Evolutionary conservation across 2,113 vertebrate species (phyloP).

Genomic region (Sigmodon hispidus): DNA sequence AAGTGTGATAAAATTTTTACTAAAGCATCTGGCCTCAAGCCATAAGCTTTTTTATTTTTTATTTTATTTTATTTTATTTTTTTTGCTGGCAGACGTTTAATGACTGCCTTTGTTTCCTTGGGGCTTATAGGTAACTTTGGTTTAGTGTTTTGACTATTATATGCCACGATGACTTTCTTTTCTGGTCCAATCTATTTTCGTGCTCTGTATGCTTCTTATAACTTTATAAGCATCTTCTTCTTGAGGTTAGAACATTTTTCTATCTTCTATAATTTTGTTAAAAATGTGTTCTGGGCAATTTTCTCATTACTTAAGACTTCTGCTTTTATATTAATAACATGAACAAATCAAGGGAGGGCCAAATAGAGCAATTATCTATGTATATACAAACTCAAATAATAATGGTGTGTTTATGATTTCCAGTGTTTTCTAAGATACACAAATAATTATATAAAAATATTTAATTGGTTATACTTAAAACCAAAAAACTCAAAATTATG

Average conservation of each 20-base stretch:
- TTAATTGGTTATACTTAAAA: constrained; percentile 57
- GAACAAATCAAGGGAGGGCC: background rate
- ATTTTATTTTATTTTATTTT: no score
- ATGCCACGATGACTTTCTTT: background rate
- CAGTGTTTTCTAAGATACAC: background rate
- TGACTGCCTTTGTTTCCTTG: no score
- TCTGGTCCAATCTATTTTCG: background rate
- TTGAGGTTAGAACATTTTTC: background rate
- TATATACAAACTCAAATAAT: constrained; percentile 24
- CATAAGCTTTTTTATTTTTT: no score
- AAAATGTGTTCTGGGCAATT: background rate
- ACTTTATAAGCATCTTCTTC: background rate
- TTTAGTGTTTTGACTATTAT: background rate
- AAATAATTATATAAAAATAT: constrained; percentile 54
- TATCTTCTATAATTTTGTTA: background rate
- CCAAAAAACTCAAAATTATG: constrained; percentile 54
- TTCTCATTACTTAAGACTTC: constrained; percentile 62
- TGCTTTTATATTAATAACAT: constrained; percentile 64
- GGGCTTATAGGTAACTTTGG: no score
- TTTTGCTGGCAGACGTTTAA: no score
- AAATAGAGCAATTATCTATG: constrained; percentile 52
- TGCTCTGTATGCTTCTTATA: background rate
- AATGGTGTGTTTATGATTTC: constrained; percentile 50
- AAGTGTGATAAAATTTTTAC: no score
- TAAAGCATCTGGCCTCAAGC: no score